phyloP scores from a whole-genome alignment of 2,113 vertebrate genomes.

The Mobula birostris region DNA sequence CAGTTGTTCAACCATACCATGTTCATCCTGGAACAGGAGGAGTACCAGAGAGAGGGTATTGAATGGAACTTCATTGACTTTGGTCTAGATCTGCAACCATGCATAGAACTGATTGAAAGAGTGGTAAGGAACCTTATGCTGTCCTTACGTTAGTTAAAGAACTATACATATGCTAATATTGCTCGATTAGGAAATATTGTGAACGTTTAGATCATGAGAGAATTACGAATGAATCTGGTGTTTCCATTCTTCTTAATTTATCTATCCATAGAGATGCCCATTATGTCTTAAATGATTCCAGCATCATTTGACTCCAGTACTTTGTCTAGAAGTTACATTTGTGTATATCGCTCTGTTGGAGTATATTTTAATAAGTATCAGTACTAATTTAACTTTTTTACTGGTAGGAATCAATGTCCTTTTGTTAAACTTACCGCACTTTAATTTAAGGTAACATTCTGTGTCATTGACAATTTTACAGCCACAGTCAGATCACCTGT shows the following conservation, averaged over 20 bases:
- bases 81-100: constrained; percentile 87
- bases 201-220: neutral
- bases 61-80: constrained; percentile 97
- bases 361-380: neutral
- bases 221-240: neutral
- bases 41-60: constrained; percentile 90
- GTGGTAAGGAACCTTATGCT: constrained; percentile 57
- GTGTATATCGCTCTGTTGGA: neutral
- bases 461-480: too few species aligned
- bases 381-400: neutral
- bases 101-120: constrained; percentile 91
- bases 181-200: neutral
- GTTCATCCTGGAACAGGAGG: constrained; percentile 94
- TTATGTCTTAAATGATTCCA: neutral
- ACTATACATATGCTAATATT: neutral
- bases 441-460: neutral
- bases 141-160: neutral
- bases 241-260: neutral
- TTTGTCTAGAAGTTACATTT: neutral
- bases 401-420: neutral
- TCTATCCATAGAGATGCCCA: neutral
- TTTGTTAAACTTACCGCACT: neutral
- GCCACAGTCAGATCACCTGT: too few species aligned
- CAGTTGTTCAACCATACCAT: constrained; percentile 98
- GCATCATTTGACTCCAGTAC: neutral